Evolutionary conservation across 64 coral and sea anemone genomes (phyloP), one percentile per base, ranked within the genome.

Genomic region (Stichodactyla mertensii): DNA sequence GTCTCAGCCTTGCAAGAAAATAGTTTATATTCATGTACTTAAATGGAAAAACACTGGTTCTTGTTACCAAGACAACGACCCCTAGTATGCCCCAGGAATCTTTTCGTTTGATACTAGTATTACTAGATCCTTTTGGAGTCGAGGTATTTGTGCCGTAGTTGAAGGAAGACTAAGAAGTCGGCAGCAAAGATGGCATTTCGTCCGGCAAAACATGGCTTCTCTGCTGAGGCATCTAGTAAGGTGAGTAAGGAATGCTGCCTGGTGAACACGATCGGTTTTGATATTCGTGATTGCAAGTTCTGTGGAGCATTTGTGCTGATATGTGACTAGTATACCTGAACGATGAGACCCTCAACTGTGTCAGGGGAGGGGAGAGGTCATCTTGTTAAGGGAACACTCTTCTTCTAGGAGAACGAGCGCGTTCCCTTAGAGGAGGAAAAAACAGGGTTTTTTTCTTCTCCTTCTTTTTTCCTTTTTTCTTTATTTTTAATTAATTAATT

Each of bases 121-220:
- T 23, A 71, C 19, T 9, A 64, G 61, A 11, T 23, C 10, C 18
- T 71, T 71, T 71, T 71, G 19, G 56, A 15, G 8, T 26, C 22
- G 66, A 5, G 22, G 9, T 71, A 71, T 22, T n/a, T 74, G 36
- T 36, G 69, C 69, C 9, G 62, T 31, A 31, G 24, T 3, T 11
- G 4, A 74, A n/a, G 69, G 5, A 27, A 74, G 66, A 23, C n/a
- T 58, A 58, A 74, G n/a, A 74, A 11, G 12, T 31, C 0, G 26
- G 24, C 1, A 27, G 27, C 10, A 9, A 54, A 53, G 15, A 81
- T 81, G 78, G 78, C 78, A 20, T 81, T 54, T 55, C 78, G 78
- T 53, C 78, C 78, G 54, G 78, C 78, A 19, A 81, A 81, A 12
- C 78, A 81, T 52, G 78, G 78, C 78, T 54, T 81, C 55, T 53